Conservation (phyloP, 2,113 vertebrate species). For the Anhinga anhinga region DNA sequence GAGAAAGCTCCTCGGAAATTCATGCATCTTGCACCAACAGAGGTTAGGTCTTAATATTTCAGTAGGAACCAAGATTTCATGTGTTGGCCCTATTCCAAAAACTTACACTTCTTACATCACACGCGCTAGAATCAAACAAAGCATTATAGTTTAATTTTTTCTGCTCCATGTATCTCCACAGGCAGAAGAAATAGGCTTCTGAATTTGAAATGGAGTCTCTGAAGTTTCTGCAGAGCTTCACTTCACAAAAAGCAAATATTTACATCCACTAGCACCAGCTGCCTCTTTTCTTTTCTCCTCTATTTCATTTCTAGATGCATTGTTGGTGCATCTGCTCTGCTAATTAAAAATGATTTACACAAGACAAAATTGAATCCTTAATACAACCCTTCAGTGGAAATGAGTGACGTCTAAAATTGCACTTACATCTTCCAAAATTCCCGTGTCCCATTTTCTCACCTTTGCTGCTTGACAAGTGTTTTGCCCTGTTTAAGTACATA, state of each 20-base stretch:
- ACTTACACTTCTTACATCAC: background rate
- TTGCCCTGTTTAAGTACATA: background rate
- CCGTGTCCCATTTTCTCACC: constrained; percentile 19
- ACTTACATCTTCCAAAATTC: constrained; percentile 21
- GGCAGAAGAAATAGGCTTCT: background rate
- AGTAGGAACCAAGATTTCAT: background rate
- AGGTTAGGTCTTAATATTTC: background rate
- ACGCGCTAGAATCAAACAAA: background rate
- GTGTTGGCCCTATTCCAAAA: background rate
- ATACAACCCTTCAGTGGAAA: constrained; percentile 33
- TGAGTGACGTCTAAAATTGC: background rate
- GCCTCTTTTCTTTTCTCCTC: constrained; percentile 3
- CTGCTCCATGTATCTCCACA: constrained; percentile 22
- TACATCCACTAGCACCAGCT: constrained; percentile 41
- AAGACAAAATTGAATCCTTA: constrained; percentile 63
- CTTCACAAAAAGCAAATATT: constrained; percentile 36
- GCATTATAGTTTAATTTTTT: background rate
- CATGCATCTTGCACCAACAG: background rate
- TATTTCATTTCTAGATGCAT: constrained; percentile 44
- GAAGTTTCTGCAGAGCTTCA: constrained; percentile 29
- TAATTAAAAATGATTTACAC: constrained; percentile 61
- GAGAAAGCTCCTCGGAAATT: background rate
- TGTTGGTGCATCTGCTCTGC: constrained; percentile 64
- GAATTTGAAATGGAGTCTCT: background rate
- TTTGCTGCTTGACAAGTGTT: constrained; percentile 22